Conservation (phyloP, 2,113 vertebrate species). For the Rhinogobius similis region DNA sequence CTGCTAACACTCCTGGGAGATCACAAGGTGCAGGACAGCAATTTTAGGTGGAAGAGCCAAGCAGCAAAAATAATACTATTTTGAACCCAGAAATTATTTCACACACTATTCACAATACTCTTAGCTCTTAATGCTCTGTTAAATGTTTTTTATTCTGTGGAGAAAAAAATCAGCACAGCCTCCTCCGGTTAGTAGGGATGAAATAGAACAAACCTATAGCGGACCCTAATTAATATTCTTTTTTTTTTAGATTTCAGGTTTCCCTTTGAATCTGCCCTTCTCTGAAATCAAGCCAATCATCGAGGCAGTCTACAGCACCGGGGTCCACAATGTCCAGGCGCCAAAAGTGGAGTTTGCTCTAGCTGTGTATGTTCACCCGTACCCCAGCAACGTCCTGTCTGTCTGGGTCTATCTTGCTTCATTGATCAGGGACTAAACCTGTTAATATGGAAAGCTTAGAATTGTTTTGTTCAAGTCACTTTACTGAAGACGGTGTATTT, state of each 20-base stretch:
- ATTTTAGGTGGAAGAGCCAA: neutral
- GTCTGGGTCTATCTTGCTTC: conserved; percentile 97
- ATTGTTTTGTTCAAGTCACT: too few relatives aligned
- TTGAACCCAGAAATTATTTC: too few relatives aligned
- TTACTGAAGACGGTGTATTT: neutral
- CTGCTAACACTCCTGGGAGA: conserved; percentile 89
- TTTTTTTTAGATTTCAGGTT: conserved; percentile 86
- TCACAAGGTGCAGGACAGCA: conserved; percentile 79
- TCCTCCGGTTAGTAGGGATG: too few relatives aligned
- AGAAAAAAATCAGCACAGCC: too few relatives aligned
- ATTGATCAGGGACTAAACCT: conserved; percentile 75
- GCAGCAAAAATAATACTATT: too few relatives aligned
- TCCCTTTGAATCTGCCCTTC: conserved; percentile 91
- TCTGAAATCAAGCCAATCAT: conserved; percentile 88
- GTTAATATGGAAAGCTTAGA: neutral
- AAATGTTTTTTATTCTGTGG: too few relatives aligned
- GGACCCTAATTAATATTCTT: too few relatives aligned
- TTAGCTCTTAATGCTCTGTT: too few relatives aligned
- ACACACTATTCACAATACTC: too few relatives aligned
- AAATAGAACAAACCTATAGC: too few relatives aligned
- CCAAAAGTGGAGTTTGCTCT: conserved; percentile 91
- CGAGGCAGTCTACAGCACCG: conserved; percentile 90
- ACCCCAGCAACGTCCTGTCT: conserved; percentile 90
- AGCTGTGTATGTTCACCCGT: conserved; percentile 92
- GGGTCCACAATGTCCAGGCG: conserved; percentile 86